phyloP scores from a whole-genome alignment of 2,888 invertebrate species.

The Melangyna quadrimaculata region DNA sequence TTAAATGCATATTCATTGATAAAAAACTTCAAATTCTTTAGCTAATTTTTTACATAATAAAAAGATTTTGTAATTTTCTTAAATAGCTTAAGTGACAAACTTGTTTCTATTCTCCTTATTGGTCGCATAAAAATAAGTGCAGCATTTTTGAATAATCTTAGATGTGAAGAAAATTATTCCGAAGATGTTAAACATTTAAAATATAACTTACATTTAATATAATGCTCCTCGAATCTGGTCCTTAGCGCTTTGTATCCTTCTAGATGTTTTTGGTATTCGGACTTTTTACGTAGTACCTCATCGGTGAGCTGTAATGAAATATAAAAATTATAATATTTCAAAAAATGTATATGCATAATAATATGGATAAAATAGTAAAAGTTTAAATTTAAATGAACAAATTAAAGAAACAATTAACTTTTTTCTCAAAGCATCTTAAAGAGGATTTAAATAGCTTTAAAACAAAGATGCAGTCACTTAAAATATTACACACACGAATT shows the following conservation, averaged over 20 bases:
- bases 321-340: not conserved
- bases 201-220: slow-evolving; percentile 92
- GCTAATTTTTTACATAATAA: not conserved
- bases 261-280: slow-evolving; percentile 95
- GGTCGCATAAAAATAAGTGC: not conserved
- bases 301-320: slow-evolving; percentile 89
- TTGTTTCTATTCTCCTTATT: not conserved
- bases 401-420: no score
- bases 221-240: slow-evolving; percentile 95
- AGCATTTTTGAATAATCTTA: not conserved
- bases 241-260: slow-evolving; percentile 94
- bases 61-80: not conserved
- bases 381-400: no score
- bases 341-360: not conserved
- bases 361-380: no score
- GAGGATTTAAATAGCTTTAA: no score
- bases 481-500: no score
- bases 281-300: slow-evolving; percentile 92
- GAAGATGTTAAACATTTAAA: no score
- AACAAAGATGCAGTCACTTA: no score
- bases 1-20: not conserved
- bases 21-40: not conserved
- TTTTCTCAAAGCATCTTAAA: no score
- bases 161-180: no score
- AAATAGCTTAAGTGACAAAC: not conserved